Evolutionary conservation across 2,113 vertebrate genomes (phyloP).

Genomic region (Dasyprocta punctata): DNA sequence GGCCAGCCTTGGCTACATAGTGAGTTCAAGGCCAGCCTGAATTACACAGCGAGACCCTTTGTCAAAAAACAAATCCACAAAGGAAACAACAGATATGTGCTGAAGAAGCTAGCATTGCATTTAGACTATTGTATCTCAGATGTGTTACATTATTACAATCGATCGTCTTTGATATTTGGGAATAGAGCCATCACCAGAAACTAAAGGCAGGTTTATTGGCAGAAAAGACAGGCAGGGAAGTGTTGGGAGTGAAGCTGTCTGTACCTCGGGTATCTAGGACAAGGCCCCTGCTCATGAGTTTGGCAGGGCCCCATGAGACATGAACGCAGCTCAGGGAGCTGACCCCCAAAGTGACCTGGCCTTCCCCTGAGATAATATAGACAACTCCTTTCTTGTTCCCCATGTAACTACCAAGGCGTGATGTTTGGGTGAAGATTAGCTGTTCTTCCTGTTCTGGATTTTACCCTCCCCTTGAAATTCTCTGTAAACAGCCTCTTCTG

Average conservation of each 20-base stretch:
- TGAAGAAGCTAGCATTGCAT: not conserved
- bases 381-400: not conserved
- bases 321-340: not conserved
- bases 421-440: not conserved
- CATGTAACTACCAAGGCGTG: not conserved
- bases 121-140: not conserved
- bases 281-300: not conserved
- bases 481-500: not conserved
- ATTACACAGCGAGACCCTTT: not conserved
- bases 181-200: not conserved
- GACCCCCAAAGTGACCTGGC: not conserved
- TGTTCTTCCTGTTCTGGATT: not conserved
- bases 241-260: not conserved
- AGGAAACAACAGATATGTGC: not conserved
- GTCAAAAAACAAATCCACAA: not conserved
- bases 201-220: not conserved
- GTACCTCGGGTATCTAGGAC: not conserved
- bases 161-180: not conserved
- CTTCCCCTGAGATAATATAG: not conserved
- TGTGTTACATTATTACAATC: not conserved
- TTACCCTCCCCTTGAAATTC: not conserved
- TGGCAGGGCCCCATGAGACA: not conserved
- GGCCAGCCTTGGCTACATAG: not conserved
- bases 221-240: not conserved
- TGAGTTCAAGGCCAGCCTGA: not conserved